Conservation (phyloP, 2,888 invertebrate genomes). For the Altica lythri region DNA sequence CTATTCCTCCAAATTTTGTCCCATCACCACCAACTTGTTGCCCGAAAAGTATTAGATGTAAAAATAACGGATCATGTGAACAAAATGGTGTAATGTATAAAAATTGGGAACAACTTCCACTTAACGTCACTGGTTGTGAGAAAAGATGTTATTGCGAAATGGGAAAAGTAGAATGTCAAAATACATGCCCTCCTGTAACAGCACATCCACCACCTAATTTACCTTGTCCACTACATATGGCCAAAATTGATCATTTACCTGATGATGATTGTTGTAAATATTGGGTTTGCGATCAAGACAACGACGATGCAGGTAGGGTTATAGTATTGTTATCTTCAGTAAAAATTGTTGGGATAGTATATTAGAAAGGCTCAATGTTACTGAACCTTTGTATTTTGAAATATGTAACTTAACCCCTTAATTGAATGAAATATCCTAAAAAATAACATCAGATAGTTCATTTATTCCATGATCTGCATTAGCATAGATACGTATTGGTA, state of each 20-base stretch:
- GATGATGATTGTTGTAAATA: constrained; percentile 85
- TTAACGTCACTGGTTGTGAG: constrained; percentile 81
- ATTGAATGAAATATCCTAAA: no score
- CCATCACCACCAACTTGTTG: constrained; percentile 81
- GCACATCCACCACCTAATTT: constrained; percentile 76
- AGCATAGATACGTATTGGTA: no score
- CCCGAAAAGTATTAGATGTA: constrained; percentile 76
- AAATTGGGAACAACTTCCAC: constrained; percentile 84
- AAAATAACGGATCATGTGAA: constrained; percentile 81
- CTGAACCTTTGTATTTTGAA: no score
- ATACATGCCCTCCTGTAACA: constrained; percentile 77
- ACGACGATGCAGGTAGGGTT: constrained; percentile 27
- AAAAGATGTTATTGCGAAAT: constrained; percentile 86
- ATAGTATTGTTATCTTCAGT: no score
- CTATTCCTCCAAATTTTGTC: constrained; percentile 71
- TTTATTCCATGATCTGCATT: no score
- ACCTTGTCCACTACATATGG: constrained; percentile 71
- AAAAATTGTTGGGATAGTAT: no score
- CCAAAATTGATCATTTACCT: constrained; percentile 67
- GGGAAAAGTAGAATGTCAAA: constrained; percentile 84
- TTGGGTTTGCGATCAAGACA: constrained; percentile 65
- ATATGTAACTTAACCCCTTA: no score
- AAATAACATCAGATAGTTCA: no score
- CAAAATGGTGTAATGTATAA: constrained; percentile 69
- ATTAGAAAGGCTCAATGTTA: no score